Evolutionary conservation across 2,113 vertebrate genomes (phyloP).

Genomic region (Muscicapa adusta): DNA sequence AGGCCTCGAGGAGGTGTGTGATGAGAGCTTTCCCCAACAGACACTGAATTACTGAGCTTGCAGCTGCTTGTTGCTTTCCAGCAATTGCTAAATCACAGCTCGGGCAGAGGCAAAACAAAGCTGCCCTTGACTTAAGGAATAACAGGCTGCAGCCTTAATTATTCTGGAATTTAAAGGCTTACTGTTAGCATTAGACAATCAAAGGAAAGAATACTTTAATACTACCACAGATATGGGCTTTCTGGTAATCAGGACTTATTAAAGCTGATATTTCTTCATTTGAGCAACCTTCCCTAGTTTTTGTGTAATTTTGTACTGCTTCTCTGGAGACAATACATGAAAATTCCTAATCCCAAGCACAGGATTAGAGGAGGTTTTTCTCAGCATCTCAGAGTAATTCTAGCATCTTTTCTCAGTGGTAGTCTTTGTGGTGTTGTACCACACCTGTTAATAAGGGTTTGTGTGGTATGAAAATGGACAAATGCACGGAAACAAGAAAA

Average conservation of each 20-base stretch:
- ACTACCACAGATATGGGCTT: not conserved
- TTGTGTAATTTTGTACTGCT: not conserved
- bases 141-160: slow-evolving; percentile 5
- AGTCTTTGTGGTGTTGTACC: not conserved
- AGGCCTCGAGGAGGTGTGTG: rapidly evolving
- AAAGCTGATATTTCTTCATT: not conserved
- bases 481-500: not conserved
- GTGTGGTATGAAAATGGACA: not conserved
- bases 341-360: not conserved
- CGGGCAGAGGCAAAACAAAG: slow-evolving; percentile 13
- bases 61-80: slow-evolving; percentile 10
- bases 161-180: slow-evolving; percentile 27
- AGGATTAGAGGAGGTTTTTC: not conserved
- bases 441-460: not conserved
- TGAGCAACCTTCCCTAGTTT: not conserved
- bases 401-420: not conserved
- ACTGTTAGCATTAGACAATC: not conserved
- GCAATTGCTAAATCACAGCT: not conserved
- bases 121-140: slow-evolving; percentile 31
- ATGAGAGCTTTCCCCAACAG: not conserved
- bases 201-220: not conserved
- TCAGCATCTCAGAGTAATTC: not conserved
- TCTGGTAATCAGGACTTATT: not conserved
- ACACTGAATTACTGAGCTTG: not conserved
- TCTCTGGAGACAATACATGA: not conserved